Evolutionary conservation across 1,140 invertebrate species (phyloP).

Genomic region (Plodia interpunctella): DNA sequence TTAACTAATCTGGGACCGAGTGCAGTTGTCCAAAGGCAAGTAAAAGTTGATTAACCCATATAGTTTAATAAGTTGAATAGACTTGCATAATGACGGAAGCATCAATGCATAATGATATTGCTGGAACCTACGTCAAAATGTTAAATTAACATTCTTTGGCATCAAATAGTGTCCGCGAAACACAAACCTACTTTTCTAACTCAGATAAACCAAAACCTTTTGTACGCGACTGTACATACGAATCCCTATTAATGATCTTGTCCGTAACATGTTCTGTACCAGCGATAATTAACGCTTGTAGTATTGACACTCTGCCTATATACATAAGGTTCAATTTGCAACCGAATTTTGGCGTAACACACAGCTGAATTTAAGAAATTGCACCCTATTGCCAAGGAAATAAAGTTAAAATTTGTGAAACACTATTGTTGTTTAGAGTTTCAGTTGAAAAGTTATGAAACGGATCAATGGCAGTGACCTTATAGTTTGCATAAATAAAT

Average conservation of each 20-base stretch:
- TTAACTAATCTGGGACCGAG: too few relatives aligned
- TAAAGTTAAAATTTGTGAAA: neutral
- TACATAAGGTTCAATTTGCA: neutral
- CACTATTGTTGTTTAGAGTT: neutral
- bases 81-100: too few relatives aligned
- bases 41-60: too few relatives aligned
- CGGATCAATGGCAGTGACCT: neutral
- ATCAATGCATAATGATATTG: too few relatives aligned
- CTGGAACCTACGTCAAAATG: too few relatives aligned
- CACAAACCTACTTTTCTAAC: too few relatives aligned
- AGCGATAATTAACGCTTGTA: conserved; percentile 1
- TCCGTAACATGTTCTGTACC: conserved; percentile 29
- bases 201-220: neutral
- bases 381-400: neutral
- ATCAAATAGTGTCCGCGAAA: too few relatives aligned
- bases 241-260: conserved; percentile 58
- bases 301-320: neutral
- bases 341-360: neutral
- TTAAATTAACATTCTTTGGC: too few relatives aligned
- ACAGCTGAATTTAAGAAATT: neutral
- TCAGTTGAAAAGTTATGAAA: neutral
- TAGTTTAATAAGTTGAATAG: too few relatives aligned
- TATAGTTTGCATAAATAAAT: conserved; percentile 2
- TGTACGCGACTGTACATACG: conserved; percentile 23
- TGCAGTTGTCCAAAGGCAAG: too few relatives aligned